Evolutionary conservation across 2,888 invertebrate genomes (phyloP), one percentile per base, ranked within the genome.

Genomic region (Drosophila sordidula): DNA sequence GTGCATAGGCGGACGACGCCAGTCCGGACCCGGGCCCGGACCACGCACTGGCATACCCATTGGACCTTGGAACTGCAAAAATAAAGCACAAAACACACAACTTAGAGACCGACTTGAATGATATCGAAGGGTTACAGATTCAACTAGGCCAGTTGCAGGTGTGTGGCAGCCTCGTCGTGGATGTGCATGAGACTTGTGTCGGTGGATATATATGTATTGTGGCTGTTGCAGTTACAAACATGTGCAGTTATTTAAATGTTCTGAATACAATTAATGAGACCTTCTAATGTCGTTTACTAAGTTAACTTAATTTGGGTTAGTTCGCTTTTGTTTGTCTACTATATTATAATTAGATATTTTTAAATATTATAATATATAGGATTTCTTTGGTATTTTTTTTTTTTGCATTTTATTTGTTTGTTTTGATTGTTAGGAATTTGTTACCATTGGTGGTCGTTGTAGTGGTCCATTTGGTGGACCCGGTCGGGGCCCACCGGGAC

Each of bases 1-100:
- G 92, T 95, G 95, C 95, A 95, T 95, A 67, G 95, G 95, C 51
- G 96, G 95, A 72, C 96, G 92, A 90, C 94, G 95, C 96, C 96
- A 96, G 87, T 96, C 96, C 1, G 95, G 95, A 32, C 95, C 93
- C 12, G 95, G 95, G 4, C 93, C 93, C 18, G 95, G 95, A 18
- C 93, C 93, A 51, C 92, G 89, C 22, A 92, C 93, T 50, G 92
- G 93, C 93, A 94, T 93, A 3, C 93, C 93, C 65, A 93, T 93
- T 14, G 92, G 92, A 55, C 92, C 92, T 82, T 92, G 92, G 77
- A 92, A 92, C 92, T 91, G 73, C 8, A 89, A 85, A 56, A 74
- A 57, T 14, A 42, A 42, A 42, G 26, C 41, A 51, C 26, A 49
- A 26, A 47, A 44, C 6, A 9, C 6, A 52, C 2, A 29, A 16